Base-by-base conservation (phyloP, 92 coral and sea anemone genomes). In the Zoanthus gigantus region DNA sequence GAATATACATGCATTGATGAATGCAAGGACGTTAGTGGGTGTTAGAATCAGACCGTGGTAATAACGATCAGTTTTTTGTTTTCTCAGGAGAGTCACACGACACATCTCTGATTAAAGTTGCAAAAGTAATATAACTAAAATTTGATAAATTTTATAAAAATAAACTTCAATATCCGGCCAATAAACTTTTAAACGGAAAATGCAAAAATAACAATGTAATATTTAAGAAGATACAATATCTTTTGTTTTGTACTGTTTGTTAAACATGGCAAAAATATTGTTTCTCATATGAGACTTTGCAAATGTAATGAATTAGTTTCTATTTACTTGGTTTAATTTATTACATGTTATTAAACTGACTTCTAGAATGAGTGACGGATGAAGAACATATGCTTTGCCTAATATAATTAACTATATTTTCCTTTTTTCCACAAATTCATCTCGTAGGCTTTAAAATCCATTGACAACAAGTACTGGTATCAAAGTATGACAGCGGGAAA, bases 301-400 rank as follows among this genome's bases (percentile, higher is more conserved):
- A n/a, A 46, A 9, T 46, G 13, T 44, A 48, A 7, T 48, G 0
- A 48, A 18, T 46, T 74, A 47, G 45, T 74, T 74, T 46, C 57
- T 60, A 61, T 79, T 79, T 60, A 79, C 56, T 18, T 69, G 53
- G 32, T 18, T 79, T 61, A 58, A 79, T 79, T 79, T 9, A 50
- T 0, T 6, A n/a, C 47, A 0, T 32, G 14, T 42, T 48, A 68
- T 79, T 52, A 79, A 79, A 58, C 71, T 14, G 34, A 23, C 28
- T 63, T 13, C 83, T 10, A 34, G 34, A 3, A 34, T 60, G 53
- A 79, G 29, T 60, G 71, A 28, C 52, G 60, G 17, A 11, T 23
- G 34, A 79, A 5, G 56, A 9, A 7, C 45, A 60, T n/a, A n/a
- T 58, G 65, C 5, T n/a, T 14, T 14, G 15, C n/a, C n/a, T 58